These are phyloP conservation scores for Neopipo cinnamomea DNA, from an alignment of 2,113 vertebrate species.

Conservation along the genomic window DNA sequence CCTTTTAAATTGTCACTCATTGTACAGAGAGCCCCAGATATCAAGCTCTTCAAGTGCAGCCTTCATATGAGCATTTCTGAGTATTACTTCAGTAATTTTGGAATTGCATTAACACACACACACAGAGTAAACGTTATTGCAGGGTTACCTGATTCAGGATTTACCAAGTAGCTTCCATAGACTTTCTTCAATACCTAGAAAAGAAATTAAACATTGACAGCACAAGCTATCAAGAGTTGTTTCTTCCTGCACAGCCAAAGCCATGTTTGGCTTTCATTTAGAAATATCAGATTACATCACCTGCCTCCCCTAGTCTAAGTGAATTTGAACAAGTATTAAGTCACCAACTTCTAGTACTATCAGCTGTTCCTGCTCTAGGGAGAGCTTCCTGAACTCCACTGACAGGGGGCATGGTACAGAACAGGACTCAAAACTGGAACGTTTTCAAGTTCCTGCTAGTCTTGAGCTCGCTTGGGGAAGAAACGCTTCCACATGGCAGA, in stretches of 20 bases:
- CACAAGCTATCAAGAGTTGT: neutral
- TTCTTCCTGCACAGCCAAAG: neutral
- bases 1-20: neutral
- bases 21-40: neutral
- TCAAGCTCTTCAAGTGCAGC: neutral
- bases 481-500: neutral
- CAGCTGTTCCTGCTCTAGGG: neutral
- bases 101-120: neutral
- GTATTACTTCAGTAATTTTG: neutral
- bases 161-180: conserved; percentile 87
- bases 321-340: neutral
- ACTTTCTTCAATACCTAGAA: conserved; percentile 89
- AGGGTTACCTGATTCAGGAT: conserved; percentile 85
- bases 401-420: neutral
- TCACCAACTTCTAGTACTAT: neutral
- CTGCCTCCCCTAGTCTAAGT: neutral
- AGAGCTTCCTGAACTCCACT: neutral
- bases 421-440: neutral
- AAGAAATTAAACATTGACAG: conserved; percentile 11
- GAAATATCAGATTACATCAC: neutral
- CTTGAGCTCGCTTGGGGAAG: neutral
- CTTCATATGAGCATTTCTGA: neutral
- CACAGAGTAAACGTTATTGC: neutral
- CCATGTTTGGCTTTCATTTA: neutral
- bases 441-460: neutral